Base-by-base conservation (phyloP, 2,888 invertebrate genomes). In the Parapristionchus giblindavisi region DNA sequence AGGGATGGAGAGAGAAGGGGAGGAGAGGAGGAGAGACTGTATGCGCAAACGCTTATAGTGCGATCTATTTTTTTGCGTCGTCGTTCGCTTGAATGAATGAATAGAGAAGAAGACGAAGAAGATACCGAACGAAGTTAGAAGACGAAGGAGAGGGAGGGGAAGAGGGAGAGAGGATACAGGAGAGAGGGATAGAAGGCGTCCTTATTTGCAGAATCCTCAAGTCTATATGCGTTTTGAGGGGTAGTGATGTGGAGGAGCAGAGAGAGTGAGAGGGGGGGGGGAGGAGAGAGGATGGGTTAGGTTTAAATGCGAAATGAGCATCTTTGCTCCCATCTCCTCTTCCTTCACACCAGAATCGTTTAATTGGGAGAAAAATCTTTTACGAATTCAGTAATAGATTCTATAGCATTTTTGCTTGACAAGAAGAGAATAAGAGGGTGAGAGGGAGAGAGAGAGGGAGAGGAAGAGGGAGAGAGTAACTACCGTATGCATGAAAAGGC, bases 11-110 rank as follows among this genome's bases (percentile, higher is more conserved):
- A 17, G 29, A 36, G 51, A 52, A 27, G 6, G 52, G 68, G 38
- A 34, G 32, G 51, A 52, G 40, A 32, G n/a, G 27, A 61, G 61
- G 14, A 65, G 63, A 29, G 63, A 43, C 27, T 43, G 43, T 29
- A 65, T 43, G 5, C 24, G 40, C n/a, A 60, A 21, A 36, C 63
- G 3, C 61, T 38, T 38, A 14, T 36, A 4, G 17, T 14, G 61
- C 6, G 60, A 36, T 36, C 6, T 36, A 61, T 38, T 40, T 61
- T 58, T 54, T 54, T 60, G 60, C 60, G 6, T 5, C 6, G 8
- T 4, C 21, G 24, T 14, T 24, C 0, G 32, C 11, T 29, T 17
- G 4, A 58, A 58, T 58, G 32, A 27, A 58, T 58, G 14, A 29
- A 14, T 34, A 29, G 29, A 11, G 29, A 0, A 17, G 4, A 32